phyloP scores from a whole-genome alignment of 2,797 vertebrate genomes.

The Parauchenoglanis ngamensis region DNA sequence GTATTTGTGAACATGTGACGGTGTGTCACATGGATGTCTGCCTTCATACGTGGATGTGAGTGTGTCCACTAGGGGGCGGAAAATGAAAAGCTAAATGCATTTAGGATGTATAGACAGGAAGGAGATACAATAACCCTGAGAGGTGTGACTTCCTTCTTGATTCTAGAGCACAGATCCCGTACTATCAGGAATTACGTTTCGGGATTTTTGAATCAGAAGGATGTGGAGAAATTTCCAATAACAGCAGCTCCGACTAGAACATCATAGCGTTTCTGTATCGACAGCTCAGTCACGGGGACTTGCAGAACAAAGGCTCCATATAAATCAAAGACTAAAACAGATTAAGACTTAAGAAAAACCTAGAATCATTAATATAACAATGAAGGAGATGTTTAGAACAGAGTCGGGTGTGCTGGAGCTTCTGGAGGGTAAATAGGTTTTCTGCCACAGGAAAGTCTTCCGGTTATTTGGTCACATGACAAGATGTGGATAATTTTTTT shows the following conservation, averaged over 20 bases:
- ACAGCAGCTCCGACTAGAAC: background rate
- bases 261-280: too few species aligned
- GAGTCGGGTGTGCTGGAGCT: too few species aligned
- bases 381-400: too few species aligned
- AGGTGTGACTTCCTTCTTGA: background rate
- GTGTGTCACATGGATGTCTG: background rate
- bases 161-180: background rate
- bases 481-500: background rate
- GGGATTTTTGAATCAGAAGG: background rate
- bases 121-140: background rate
- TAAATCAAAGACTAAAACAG: too few species aligned
- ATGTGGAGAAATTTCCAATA: background rate
- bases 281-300: too few species aligned
- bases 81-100: background rate
- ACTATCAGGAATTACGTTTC: background rate
- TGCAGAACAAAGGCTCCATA: too few species aligned
- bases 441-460: background rate
- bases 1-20: background rate
- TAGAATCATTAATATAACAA: too few species aligned
- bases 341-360: too few species aligned
- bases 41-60: background rate
- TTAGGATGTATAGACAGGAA: background rate
- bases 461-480: background rate
- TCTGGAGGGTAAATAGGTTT: background rate
- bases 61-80: slow-evolving; percentile 25